Evolutionary conservation across 2,113 vertebrate genomes (phyloP), one percentile per base, ranked within the genome.

Genomic region (Canis aureus): DNA sequence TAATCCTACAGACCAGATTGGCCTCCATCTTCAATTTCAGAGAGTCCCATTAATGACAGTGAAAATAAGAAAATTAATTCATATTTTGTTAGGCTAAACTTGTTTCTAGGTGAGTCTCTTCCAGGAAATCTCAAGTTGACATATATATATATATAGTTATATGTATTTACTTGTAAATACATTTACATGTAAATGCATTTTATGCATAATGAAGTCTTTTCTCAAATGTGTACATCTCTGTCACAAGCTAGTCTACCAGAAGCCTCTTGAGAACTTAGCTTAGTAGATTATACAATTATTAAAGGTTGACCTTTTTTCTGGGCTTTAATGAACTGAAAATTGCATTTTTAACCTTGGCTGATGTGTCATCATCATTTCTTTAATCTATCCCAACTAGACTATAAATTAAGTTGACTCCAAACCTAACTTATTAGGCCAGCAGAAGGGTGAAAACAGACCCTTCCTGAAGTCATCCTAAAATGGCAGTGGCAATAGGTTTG

Each of bases 301-400:
- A 97, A 98, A 98, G 81, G 85, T 81, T 93, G 62, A 97, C 71
- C 73, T 97, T 98, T 97, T 91, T 89, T 85, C 49, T 94, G 87
- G 66, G 84, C 82, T 98, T 98, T 97, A 98, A 98, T 98, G 97
- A 98, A 94, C 92, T 96, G 17, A 29, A 98, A 98, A 98, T 96
- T 97, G 29, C 79, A 97, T 98, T 98, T 98, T 98, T 98, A 98
- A 98, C 96, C 89, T 97, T 97, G 98, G 59, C 92, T 98, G 90
- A 97, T 96, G 69, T 94, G 53, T 76, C 97, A 91, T 93, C 76
- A 97, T 98, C 93, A 90, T 97, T 96, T 98, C 29, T 92, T 93
- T 89, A 76, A 74, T 87, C 71, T 97, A 29, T 94, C 91, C 95
- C 88, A 85, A 69, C 82, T 29, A 94, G 76, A 16, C 29, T 73